A percentile compares a stretch with the other conserved stretches of the same genome.
Conservation (phyloP, 1,140 invertebrate genomes). For the Heliconius himera region DNA sequence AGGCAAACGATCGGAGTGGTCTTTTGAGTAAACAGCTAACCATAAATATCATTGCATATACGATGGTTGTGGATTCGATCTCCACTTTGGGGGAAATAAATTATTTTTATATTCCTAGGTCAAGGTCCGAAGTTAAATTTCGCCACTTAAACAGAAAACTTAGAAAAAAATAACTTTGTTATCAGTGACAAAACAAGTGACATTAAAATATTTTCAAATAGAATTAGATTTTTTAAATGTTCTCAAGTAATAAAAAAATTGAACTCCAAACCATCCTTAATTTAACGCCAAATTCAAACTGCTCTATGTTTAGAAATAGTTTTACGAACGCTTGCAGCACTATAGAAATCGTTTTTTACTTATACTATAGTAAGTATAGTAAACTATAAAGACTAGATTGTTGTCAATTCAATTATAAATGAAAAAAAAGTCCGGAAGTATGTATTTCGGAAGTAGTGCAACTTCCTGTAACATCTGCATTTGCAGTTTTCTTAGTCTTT, state of each 20-base stretch:
- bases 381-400: background rate
- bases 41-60: too few species aligned
- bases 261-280: background rate
- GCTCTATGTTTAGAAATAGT: background rate
- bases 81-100: too few species aligned
- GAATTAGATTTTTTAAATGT: background rate
- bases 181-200: too few species aligned
- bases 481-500: background rate
- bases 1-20: too few species aligned
- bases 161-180: too few species aligned
- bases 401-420: background rate
- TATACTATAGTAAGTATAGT: background rate
- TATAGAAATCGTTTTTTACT: background rate
- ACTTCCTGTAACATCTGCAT: slow-evolving; percentile 1
- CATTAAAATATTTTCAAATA: too few species aligned
- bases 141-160: too few species aligned
- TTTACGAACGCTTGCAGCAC: background rate
- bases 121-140: too few species aligned
- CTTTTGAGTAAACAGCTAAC: too few species aligned
- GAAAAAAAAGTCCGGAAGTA: background rate
- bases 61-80: too few species aligned
- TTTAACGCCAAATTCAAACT: too few species aligned
- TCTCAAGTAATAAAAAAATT: background rate
- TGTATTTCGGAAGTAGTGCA: background rate
- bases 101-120: too few species aligned